phyloP scores from a whole-genome alignment of 2,113 vertebrate species.

The Catharus minimus region DNA sequence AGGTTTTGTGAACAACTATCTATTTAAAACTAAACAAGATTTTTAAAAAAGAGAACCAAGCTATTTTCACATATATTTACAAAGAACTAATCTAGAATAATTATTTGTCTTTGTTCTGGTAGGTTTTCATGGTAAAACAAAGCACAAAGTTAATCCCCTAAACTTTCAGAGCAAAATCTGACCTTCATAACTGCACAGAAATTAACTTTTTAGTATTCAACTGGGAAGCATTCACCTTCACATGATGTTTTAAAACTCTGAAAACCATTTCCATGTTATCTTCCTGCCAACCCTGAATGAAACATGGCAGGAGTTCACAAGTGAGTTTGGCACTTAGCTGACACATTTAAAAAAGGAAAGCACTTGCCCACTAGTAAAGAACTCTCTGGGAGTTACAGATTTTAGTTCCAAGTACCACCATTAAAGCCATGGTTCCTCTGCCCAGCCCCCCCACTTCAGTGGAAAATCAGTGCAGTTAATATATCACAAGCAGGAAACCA shows the following conservation, averaged over 20 bases:
- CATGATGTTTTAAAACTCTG: background rate
- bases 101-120: background rate
- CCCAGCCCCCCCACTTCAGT: background rate
- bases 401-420: background rate
- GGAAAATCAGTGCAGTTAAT: background rate
- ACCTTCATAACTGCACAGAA: background rate
- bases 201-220: background rate
- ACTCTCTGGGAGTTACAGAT: background rate
- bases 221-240: background rate
- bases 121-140: background rate
- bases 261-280: background rate
- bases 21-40: background rate
- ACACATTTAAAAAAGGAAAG: constrained; percentile 35
- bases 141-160: background rate
- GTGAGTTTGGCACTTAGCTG: background rate
- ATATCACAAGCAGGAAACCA: background rate
- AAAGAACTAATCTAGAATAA: background rate
- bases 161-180: background rate
- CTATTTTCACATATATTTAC: background rate
- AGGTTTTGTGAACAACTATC: background rate
- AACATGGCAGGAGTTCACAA: background rate
- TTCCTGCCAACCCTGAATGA: background rate
- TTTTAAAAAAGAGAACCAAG: background rate
- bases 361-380: constrained; percentile 7
- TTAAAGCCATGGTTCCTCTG: background rate